Evolutionary conservation across 1,140 invertebrate genomes (phyloP).

Genomic region (Hypsibius dujardini): DNA sequence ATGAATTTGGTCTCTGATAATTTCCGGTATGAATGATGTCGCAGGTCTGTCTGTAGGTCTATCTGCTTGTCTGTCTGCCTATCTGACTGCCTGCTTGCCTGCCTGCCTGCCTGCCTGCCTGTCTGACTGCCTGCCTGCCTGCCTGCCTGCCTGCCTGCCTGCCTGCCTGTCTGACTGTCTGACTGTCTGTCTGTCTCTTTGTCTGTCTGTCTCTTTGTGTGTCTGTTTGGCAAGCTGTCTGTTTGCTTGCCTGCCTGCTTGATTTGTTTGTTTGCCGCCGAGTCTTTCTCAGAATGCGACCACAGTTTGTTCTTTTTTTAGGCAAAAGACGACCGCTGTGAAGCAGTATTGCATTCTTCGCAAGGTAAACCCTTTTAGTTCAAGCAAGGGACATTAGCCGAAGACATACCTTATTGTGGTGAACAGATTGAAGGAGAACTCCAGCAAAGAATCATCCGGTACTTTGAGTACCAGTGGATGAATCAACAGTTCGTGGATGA

Average conservation of each 20-base stretch:
- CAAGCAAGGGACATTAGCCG: too few relatives aligned
- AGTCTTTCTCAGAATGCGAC: too few relatives aligned
- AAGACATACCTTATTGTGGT: not conserved
- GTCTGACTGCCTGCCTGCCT: not conserved
- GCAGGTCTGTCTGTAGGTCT: too few relatives aligned
- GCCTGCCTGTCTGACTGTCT: too few relatives aligned
- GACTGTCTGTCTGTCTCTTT: too few relatives aligned
- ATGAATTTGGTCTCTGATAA: conserved; percentile 84
- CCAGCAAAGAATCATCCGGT: conserved; percentile 72
- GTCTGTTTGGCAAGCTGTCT: too few relatives aligned
- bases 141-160: too few relatives aligned
- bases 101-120: not conserved
- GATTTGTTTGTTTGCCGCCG: not conserved
- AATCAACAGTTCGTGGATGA: conserved; percentile 77
- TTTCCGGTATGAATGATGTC: conserved; percentile 45
- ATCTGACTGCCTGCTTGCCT: not conserved
- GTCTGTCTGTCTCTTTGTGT: too few relatives aligned
- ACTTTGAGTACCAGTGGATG: conserved; percentile 93
- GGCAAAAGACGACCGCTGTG: conserved; percentile 70
- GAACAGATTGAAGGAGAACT: conserved; percentile 47
- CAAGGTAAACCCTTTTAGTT: not conserved
- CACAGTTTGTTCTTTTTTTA: not conserved
- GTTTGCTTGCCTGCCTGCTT: too few relatives aligned
- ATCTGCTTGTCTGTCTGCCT: too few relatives aligned
- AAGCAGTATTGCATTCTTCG: conserved; percentile 53